These are phyloP conservation scores for Dorcus parallelipipedus DNA, from an alignment of 2,888 invertebrate genomes.

Conservation along the genomic window DNA sequence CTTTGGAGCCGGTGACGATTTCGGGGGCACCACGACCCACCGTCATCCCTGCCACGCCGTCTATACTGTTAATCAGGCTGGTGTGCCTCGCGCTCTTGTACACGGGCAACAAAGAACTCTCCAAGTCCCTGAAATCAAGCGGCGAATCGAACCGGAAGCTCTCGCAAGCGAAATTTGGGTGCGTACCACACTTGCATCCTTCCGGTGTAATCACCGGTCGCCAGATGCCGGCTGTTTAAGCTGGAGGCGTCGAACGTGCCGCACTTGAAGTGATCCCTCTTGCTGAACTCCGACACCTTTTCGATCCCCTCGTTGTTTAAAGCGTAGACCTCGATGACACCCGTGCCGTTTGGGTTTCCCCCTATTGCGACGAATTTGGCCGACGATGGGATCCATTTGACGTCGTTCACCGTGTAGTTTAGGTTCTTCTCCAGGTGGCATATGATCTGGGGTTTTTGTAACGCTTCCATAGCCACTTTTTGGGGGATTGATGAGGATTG, in stretches of 20 bases:
- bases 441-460: constrained; percentile 88
- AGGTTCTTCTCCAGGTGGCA: constrained; percentile 79
- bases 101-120: constrained; percentile 66
- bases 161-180: neutral
- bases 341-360: constrained; percentile 79
- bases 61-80: constrained; percentile 86
- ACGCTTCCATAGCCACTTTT: constrained; percentile 46
- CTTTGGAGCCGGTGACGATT: constrained; percentile 89
- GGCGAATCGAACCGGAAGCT: neutral
- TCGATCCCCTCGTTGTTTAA: constrained; percentile 70
- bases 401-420: constrained; percentile 84
- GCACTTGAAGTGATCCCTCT: constrained; percentile 86
- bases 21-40: constrained; percentile 90
- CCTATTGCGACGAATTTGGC: constrained; percentile 90
- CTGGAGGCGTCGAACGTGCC: constrained; percentile 89
- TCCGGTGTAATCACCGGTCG: constrained; percentile 89
- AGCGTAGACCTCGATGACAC: constrained; percentile 79
- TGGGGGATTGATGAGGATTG: no score
- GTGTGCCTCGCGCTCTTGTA: constrained; percentile 78
- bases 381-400: constrained; percentile 94
- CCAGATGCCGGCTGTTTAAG: constrained; percentile 74
- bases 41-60: constrained; percentile 82
- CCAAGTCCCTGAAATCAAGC: constrained; percentile 66
- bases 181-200: constrained; percentile 77
- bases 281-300: constrained; percentile 70